Evolutionary conservation across 2,797 vertebrate species (phyloP).

Genomic region (Phyllotis vaccarum): DNA sequence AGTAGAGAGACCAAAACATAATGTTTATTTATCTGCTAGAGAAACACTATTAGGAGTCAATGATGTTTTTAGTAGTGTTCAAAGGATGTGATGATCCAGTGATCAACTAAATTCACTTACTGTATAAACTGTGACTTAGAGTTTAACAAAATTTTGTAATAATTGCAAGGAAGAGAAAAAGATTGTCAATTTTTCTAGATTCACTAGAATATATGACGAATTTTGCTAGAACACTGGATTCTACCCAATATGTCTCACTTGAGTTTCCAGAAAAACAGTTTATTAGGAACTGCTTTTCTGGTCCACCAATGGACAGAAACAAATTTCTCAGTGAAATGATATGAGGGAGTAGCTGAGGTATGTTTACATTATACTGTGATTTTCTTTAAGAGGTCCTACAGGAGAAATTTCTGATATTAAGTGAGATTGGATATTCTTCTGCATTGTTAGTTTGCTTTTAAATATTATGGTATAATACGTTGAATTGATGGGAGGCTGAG

Average conservation of each 20-base stretch:
- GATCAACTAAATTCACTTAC: constrained; percentile 33
- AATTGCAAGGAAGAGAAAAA: constrained; percentile 6
- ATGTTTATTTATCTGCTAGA: constrained; percentile 44
- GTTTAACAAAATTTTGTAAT: constrained; percentile 11
- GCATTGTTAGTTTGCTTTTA: constrained; percentile 37
- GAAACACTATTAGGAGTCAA: constrained; percentile 24
- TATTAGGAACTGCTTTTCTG: constrained; percentile 37
- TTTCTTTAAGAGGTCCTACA: neutral
- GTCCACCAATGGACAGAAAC: neutral
- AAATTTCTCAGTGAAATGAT: constrained; percentile 26
- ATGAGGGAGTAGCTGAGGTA: constrained; percentile 1
- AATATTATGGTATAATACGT: neutral
- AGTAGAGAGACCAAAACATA: constrained; percentile 27
- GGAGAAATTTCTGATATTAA: constrained; percentile 52
- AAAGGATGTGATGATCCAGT: neutral
- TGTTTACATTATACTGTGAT: neutral
- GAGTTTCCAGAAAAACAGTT: constrained; percentile 48
- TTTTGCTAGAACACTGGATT: neutral
- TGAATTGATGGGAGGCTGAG: neutral
- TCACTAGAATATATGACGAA: constrained; percentile 11
- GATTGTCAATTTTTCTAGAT: constrained; percentile 42
- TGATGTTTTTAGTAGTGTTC: neutral
- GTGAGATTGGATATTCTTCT: neutral
- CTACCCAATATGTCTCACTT: constrained; percentile 13
- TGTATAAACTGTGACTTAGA: neutral